Conservation (phyloP, 2,888 invertebrate genomes). For the Minunthozetes semirufus region DNA sequence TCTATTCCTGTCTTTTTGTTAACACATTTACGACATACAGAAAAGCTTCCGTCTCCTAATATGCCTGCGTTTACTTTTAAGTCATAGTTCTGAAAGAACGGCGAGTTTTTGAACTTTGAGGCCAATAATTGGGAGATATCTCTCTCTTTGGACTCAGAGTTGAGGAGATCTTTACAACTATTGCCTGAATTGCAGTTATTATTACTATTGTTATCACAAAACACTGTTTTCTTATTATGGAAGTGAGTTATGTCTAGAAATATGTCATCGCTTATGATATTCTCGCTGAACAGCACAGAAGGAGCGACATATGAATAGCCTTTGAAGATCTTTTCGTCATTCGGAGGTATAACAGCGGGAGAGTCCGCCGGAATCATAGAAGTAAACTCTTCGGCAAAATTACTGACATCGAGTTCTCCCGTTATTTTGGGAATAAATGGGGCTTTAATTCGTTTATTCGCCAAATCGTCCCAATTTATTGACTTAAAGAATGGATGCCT, state of each 20-base stretch:
- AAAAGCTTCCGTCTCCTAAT: slow-evolving; percentile 76
- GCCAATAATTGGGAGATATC: slow-evolving; percentile 53
- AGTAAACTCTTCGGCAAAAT: slow-evolving; percentile 96
- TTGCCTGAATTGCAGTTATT: slow-evolving; percentile 5
- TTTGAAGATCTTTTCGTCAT: slow-evolving; percentile 73
- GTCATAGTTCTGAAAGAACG: slow-evolving; percentile 77
- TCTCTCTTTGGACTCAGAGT: slow-evolving; percentile 49
- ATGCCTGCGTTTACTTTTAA: slow-evolving; percentile 54
- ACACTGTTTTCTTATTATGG: slow-evolving; percentile 40
- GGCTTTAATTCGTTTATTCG: slow-evolving; percentile 67
- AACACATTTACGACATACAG: slow-evolving; percentile 66
- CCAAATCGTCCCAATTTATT: slow-evolving; percentile 75
- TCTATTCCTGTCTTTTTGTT: slow-evolving; percentile 64
- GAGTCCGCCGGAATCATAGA: slow-evolving; percentile 83
- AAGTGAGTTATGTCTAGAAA: slow-evolving; percentile 54
- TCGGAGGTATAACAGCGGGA: slow-evolving; percentile 51
- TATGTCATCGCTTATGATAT: slow-evolving; percentile 63
- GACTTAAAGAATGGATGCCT: slow-evolving; percentile 79
- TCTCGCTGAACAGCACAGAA: slow-evolving; percentile 67
- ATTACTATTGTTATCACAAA: not conserved
- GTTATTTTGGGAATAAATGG: slow-evolving; percentile 82
- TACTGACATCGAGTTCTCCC: slow-evolving; percentile 82
- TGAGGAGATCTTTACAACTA: slow-evolving; percentile 18
- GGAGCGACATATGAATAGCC: slow-evolving; percentile 95
- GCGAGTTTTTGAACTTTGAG: slow-evolving; percentile 60